Evolutionary conservation across 2,797 vertebrate species (phyloP), one percentile per base, ranked within the genome.

Genomic region (Chanos chanos): DNA sequence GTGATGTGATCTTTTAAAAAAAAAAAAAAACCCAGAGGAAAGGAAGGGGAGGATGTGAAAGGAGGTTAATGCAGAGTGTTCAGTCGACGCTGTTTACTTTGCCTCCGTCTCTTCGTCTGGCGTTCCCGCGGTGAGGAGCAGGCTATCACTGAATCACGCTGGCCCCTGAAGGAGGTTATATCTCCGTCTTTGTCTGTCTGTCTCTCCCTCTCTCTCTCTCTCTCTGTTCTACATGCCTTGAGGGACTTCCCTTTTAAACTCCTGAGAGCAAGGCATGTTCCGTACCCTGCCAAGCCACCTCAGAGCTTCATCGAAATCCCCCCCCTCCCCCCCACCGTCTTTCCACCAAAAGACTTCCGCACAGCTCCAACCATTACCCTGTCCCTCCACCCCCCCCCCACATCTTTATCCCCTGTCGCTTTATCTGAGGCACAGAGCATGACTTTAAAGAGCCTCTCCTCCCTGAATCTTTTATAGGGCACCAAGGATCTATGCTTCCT

Each of bases 231-330:
- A 56, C 28, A 53, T 50, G 78, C 79, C 85, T 84, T 73, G 78
- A 79, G 83, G 83, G 83, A 88, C 77, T 84, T 86, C 74, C 73
- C 76, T 86, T 85, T 82, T 85, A 76, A 86, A 80, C 83, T 83
- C 81, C 77, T 77, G 72, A 83, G 80, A 83, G 80, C 80, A 75
- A 87, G 77, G 77, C 73, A 66, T 75, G 75, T 76, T 82, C 80
- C 71, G 71, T 74, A 81, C 77, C 71, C 67, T 78, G 77, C 77
- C 69, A 75, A 48, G 63, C 61, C 79, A 69, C 61, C 51, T 53
- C 55, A 53, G 24, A 18, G 31, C 19, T 61, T 57, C 41, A 44
- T 52, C 50, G 41, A 59, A 25, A 39, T 36, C 45, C 52, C 49
- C 33, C 18, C 12, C 54, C 19, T 39, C 36, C 45, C 52, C 49